Conservation (phyloP, 2,888 invertebrate species). For the Zygogramma bicolorata region DNA sequence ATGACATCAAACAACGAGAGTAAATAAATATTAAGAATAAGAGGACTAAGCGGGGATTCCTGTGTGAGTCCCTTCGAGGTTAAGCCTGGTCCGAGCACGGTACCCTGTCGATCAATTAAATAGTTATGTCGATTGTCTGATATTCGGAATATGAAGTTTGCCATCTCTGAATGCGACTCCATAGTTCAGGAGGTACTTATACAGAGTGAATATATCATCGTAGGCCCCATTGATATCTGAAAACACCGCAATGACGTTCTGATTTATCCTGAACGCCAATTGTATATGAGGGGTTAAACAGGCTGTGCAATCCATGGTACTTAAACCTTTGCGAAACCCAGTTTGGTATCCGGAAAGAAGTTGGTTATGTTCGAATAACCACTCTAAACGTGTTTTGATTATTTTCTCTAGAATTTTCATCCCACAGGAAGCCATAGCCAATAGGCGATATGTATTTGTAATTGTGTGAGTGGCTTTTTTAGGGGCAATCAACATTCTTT, state of each 20-base stretch:
- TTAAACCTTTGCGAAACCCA: constrained; percentile 13
- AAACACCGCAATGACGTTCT: not conserved
- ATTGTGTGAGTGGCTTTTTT: not conserved
- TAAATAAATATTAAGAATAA: constrained; percentile 26
- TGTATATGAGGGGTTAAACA: not conserved
- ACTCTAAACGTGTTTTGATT: constrained; percentile 3
- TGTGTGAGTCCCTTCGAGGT: constrained; percentile 12
- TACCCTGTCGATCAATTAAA: not conserved
- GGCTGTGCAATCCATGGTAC: not conserved
- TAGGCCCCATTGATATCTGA: constrained; percentile 10
- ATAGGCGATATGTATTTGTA: not conserved
- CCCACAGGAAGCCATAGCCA: constrained; percentile 5
- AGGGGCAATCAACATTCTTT: not conserved
- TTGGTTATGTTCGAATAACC: not conserved
- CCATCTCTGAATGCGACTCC: not conserved
- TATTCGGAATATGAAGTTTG: not conserved
- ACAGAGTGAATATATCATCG: not conserved
- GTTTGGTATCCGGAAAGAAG: not conserved
- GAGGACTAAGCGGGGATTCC: constrained; percentile 18
- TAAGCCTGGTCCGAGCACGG: not conserved
- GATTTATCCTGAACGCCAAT: not conserved
- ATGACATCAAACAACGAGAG: not conserved
- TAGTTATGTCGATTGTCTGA: not conserved
- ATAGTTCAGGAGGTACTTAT: not conserved
- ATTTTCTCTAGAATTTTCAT: constrained; percentile 14